A percentile compares a stretch with the other conserved stretches of the same genome.
These are phyloP conservation scores for Corynorhinus townsendii DNA, from an alignment of 2,113 vertebrate species.

Conservation along the genomic window DNA sequence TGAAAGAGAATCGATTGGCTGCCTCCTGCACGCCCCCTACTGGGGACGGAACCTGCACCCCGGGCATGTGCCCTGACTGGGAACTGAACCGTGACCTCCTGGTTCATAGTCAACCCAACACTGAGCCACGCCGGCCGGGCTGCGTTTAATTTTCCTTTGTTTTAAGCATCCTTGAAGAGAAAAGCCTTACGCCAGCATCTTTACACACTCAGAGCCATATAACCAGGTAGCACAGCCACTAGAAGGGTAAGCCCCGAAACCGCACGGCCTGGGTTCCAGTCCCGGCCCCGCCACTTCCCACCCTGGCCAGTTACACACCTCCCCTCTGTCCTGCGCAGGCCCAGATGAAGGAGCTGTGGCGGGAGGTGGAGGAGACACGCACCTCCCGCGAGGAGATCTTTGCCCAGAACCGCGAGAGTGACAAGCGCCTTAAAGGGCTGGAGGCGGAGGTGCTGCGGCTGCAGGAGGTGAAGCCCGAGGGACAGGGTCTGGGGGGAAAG, in stretches of 20 bases:
- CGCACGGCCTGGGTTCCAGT: neutral
- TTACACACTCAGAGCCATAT: neutral
- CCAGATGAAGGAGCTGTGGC: conserved; percentile 90
- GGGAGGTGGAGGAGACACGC: conserved; percentile 88
- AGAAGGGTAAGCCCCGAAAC: neutral
- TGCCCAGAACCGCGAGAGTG: conserved; percentile 84
- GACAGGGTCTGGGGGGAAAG: no score
- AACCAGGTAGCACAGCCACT: no score
- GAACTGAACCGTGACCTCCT: no score
- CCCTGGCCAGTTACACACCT: neutral
- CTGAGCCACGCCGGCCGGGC: no score
- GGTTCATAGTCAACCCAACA: no score
- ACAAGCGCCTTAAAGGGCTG: conserved; percentile 89
- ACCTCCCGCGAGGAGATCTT: conserved; percentile 86
- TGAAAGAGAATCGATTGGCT: no score
- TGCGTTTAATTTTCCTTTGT: neutral
- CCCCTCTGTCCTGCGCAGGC: conserved; percentile 70
- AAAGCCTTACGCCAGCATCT: neutral
- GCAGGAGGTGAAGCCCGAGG: conserved; percentile 82
- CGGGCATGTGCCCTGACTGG: no score
- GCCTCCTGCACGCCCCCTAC: no score
- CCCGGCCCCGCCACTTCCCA: neutral
- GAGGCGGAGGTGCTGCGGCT: conserved; percentile 90
- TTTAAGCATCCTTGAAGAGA: neutral
- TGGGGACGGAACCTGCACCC: no score